Evolutionary conservation across 2,113 vertebrate genomes (phyloP), one percentile per base, ranked within the genome.

Genomic region (Gadus chalcogrammus): DNA sequence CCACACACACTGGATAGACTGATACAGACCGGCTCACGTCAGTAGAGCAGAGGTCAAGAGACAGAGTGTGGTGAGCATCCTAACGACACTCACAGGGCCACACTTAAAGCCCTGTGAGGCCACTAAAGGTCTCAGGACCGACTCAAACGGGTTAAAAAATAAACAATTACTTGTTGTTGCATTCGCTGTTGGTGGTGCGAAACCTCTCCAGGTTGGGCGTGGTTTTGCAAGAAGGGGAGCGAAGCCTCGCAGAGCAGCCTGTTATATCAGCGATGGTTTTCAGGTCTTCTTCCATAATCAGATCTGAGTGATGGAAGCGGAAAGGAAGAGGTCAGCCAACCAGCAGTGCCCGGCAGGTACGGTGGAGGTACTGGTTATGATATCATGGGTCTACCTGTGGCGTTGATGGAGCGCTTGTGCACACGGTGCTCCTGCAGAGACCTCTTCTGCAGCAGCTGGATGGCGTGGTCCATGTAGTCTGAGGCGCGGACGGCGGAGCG

Each of bases 91-190:
- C 11, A 48, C 42, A 48, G 12, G 42, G 42, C 42, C 42, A 48
- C 42, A 11, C 5, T 42, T 42, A 9, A 48, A 48, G 42, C 12
- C 2, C 42, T 48, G 8, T 48, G 9, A 4, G 5, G 38, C 38
- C 38, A 42, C 6, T 42, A 42, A 42, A 42, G 6, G 4, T 42
- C 38, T 42, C 38, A 42, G 38, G 11, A 42, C 5, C 38, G 12
- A 48, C 12, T 48, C 42, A 48, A 9, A 48, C 0, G 42, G 42
- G 9, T 48, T 9, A 48, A 9, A 48, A 48, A 48, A 48, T 11
- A 48, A 48, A 48, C 8, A 48, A 48, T 62, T 68, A 96, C 94
- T 78, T 88, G 89, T 96, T 95, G 84, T 95, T 96, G 85, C 95
- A 96, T 60, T 84, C 60, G 0, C 91, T 88, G 0, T 85, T 92